Evolutionary conservation across 2,797 vertebrate species (phyloP), one percentile per base, ranked within the genome.

Genomic region (Helostoma temminkii): DNA sequence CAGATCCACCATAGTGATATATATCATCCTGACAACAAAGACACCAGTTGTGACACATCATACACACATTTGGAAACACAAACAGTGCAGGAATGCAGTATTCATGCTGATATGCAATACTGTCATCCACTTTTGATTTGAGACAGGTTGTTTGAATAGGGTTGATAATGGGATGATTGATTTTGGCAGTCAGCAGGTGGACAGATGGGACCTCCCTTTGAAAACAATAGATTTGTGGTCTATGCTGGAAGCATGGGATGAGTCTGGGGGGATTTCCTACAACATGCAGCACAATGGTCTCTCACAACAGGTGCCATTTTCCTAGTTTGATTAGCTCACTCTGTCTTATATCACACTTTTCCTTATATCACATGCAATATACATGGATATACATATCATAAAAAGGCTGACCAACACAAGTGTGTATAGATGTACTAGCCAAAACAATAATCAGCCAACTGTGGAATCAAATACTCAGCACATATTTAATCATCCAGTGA

Each of bases 161-260:
- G 46, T 39, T 70, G 80, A 83, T 71, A 63, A 65, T 21, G 71
- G 45, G 67, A 80, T 83, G 85, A 89, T 69, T 82, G 80, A 91
- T 77, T 78, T 52, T 65, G 71, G 66, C 76, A 53, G 66, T 42
- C 74, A 71, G 75, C 63, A 61, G 80, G 78, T 84, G 75, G 75
- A 79, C 46, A 39, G 55, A 69, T 50, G 73, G 78, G 47, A 48
- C 63, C 54, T 71, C 52, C 73, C 48, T 72, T 77, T 78, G 46
- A 78, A 79, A 77, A 81, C 59, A 83, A 36, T 49, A 52, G 19
- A 43, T 59, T 25, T 34, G 64, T 67, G 66, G 48, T 47, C 73
- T 81, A 66, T 45, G 59, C 66, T 60, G 64, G 50, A 72, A 41
- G 9, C 28, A 22, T 7, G 24, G 21, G 45, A 46, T 16, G n/a